Percentiles rank a stretch among this genome's conserved stretches.
Evolutionary conservation across 2,113 vertebrate species (phyloP).

Genomic region (Vanacampus margaritifer): DNA sequence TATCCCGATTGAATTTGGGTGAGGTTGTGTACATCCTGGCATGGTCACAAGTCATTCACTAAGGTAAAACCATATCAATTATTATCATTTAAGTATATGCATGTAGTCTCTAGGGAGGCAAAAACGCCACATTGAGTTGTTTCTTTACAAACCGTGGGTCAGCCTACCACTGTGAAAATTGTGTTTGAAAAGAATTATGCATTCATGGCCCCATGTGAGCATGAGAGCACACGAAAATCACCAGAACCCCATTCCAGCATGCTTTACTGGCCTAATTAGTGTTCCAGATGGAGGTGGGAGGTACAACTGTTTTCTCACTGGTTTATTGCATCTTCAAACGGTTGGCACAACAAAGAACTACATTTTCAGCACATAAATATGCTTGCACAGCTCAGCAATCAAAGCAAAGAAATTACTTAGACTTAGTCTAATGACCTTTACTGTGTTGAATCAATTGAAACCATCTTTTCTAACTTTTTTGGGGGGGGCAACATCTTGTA

Average conservation of each 20-base stretch:
- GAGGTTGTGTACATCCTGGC: not conserved
- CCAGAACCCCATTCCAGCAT: conserved; percentile 20
- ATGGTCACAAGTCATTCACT: not conserved
- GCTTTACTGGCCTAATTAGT: conserved; percentile 58
- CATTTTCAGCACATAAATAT: conserved; percentile 21
- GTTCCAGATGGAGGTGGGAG: conserved; percentile 48
- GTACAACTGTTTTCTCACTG: conserved; percentile 48
- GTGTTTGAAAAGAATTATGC: not conserved
- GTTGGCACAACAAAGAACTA: conserved; percentile 18
- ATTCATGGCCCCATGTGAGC: not conserved
- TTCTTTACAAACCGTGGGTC: not conserved
- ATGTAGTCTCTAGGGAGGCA: too few relatives aligned
- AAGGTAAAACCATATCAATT: not conserved
- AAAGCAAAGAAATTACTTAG: conserved; percentile 16
- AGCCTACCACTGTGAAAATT: not conserved
- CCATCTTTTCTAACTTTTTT: conserved; percentile 1
- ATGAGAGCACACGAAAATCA: conserved; percentile 10
- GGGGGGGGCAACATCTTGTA: conserved; percentile 7
- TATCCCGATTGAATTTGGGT: too few relatives aligned
- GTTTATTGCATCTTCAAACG: conserved; percentile 68
- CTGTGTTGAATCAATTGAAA: conserved; percentile 12
- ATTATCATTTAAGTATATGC: not conserved
- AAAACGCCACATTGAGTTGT: too few relatives aligned
- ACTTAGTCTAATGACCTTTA: conserved; percentile 16
- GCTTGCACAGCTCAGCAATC: conserved; percentile 29